Conservation (phyloP, 2,888 invertebrate genomes). For the Perizoma flavofasciatum region DNA sequence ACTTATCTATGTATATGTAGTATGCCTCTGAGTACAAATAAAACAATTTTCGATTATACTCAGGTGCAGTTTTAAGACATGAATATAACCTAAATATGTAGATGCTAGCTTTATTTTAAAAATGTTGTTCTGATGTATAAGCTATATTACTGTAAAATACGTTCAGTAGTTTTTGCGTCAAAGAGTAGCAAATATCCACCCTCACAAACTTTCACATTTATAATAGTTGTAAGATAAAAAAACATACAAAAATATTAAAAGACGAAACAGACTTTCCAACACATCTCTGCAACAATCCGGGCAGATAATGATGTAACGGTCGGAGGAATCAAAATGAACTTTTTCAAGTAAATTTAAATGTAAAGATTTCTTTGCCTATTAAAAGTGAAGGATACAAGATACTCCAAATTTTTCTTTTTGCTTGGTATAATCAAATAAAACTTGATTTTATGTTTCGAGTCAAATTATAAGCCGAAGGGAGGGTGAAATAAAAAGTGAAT, state of each 20-base stretch:
- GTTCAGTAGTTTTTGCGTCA: no score
- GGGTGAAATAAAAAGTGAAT: constrained; percentile 82
- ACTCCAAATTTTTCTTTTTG: constrained; percentile 68
- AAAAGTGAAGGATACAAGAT: constrained; percentile 73
- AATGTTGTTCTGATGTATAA: no score
- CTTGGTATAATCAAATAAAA: constrained; percentile 80
- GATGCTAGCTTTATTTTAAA: no score
- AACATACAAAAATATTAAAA: neutral
- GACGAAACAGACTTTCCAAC: constrained; percentile 2
- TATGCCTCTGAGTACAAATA: constrained; percentile 4
- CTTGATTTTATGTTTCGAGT: constrained; percentile 83
- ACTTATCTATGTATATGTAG: constrained; percentile 5
- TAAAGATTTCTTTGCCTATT: constrained; percentile 65
- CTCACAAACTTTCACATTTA: no score
- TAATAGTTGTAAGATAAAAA: no score
- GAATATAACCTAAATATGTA: neutral
- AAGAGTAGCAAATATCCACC: no score
- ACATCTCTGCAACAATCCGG: constrained; percentile 9
- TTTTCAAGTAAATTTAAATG: constrained; percentile 58
- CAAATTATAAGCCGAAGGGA: constrained; percentile 82
- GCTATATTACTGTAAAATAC: no score
- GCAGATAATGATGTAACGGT: constrained; percentile 33
- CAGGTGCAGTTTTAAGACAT: constrained; percentile 1
- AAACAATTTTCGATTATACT: constrained; percentile 11
- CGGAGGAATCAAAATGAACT: constrained; percentile 54